phyloP scores from a whole-genome alignment of 2,888 invertebrate genomes.

The Nyleta sp. region DNA sequence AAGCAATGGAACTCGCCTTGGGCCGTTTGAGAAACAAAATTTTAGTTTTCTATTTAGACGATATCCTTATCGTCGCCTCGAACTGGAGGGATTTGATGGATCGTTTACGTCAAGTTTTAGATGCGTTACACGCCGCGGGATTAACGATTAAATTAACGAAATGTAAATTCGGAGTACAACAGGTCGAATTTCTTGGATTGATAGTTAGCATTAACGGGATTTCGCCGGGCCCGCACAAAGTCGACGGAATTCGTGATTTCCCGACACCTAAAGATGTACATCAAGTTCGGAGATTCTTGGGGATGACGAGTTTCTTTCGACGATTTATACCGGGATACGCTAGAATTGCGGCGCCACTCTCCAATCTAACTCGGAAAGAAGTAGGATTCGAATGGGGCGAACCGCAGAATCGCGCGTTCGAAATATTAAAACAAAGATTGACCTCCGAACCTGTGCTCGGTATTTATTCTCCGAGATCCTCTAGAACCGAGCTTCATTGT shows the following conservation, averaged over 20 bases:
- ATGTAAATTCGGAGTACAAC: conserved; percentile 49
- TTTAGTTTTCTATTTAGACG: not conserved
- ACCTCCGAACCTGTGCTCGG: conserved; percentile 4
- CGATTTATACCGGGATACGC: conserved; percentile 35
- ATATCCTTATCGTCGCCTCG: not conserved
- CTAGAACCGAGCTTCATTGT: conserved; percentile 1
- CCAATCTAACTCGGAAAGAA: not conserved
- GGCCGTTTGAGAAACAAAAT: not conserved
- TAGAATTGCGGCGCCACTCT: conserved; percentile 17
- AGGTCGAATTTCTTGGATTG: conserved; percentile 32
- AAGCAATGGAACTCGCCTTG: not conserved
- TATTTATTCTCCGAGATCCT: not conserved
- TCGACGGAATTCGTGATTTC: conserved; percentile 27
- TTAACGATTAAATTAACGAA: conserved; percentile 1
- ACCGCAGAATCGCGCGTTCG: conserved; percentile 7
- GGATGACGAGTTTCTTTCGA: conserved; percentile 50
- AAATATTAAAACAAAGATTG: conserved; percentile 10
- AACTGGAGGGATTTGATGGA: not conserved
- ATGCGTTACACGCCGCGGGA: not conserved
- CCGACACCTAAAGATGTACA: conserved; percentile 30
- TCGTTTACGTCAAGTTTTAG: not conserved
- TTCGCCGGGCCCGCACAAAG: conserved; percentile 45
- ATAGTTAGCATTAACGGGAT: conserved; percentile 47
- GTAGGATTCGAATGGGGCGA: conserved; percentile 16
- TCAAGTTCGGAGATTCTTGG: conserved; percentile 41